A percentile compares a stretch with the other conserved stretches of the same genome.
Conservation (phyloP, 2,113 vertebrate species). For the Tetraodon nigroviridis region DNA sequence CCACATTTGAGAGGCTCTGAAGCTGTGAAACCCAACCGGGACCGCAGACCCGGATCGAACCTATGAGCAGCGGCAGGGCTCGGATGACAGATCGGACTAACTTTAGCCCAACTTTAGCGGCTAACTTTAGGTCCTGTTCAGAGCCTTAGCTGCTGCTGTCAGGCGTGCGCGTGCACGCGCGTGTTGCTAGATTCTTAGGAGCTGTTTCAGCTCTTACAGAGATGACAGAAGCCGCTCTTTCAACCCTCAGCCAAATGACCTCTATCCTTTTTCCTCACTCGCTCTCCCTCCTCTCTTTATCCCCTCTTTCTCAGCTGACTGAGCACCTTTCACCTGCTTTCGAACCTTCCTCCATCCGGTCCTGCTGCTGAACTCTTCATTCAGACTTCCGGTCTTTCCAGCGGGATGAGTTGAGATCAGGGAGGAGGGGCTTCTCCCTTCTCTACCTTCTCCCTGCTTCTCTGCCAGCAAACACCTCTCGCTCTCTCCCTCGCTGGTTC, state of each 20-base stretch:
- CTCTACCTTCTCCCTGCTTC: constrained; percentile 1
- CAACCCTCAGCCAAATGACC: too few species aligned
- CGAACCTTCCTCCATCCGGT: too few species aligned
- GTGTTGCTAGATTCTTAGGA: too few species aligned
- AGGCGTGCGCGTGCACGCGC: too few species aligned
- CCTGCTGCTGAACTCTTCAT: constrained; percentile 45
- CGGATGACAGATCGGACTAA: constrained; percentile 66
- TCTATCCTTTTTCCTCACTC: too few species aligned
- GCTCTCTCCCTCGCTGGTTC: constrained; percentile 15
- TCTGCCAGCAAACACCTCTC: constrained; percentile 13
- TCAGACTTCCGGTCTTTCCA: constrained; percentile 45
- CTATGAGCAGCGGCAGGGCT: constrained; percentile 55
- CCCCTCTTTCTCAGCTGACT: too few species aligned
- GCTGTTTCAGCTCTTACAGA: too few species aligned
- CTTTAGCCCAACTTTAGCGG: constrained; percentile 69
- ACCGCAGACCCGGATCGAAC: constrained; percentile 43
- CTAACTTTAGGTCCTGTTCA: constrained; percentile 54
- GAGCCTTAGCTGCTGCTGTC: constrained; percentile 23
- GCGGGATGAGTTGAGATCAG: constrained; percentile 30
- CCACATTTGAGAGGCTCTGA: constrained; percentile 20
- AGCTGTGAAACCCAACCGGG: constrained; percentile 57
- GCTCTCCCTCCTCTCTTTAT: too few species aligned
- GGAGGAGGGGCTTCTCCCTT: constrained; percentile 13
- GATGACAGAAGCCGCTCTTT: too few species aligned
- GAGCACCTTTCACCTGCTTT: too few species aligned